Conservation (phyloP, 2,113 vertebrate species). For the Xiphias gladius region DNA sequence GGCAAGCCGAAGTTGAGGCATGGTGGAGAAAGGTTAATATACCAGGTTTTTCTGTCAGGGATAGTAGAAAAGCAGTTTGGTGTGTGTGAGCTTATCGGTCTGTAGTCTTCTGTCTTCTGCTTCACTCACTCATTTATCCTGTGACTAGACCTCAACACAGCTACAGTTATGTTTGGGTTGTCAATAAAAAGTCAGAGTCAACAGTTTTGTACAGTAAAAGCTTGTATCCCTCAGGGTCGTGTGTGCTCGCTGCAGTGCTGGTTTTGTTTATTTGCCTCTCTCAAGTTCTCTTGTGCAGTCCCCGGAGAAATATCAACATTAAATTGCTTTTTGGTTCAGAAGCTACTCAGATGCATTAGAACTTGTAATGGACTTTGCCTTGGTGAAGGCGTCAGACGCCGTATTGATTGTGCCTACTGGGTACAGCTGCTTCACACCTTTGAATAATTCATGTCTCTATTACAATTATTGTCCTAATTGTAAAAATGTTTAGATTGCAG, state of each 20-base stretch:
- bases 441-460: conserved; percentile 84
- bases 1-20: conserved; percentile 6
- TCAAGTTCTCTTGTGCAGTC: conserved; percentile 70
- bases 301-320: conserved; percentile 82
- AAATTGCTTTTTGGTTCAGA: conserved; percentile 87
- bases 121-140: conserved; percentile 35
- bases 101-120: not conserved
- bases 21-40: conserved; percentile 6
- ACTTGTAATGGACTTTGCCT: conserved; percentile 85
- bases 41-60: not conserved
- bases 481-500: conserved; percentile 79
- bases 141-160: conserved; percentile 46
- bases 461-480: conserved; percentile 83
- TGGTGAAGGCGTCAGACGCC: conserved; percentile 69
- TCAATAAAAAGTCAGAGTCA: conserved; percentile 65
- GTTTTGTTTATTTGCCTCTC: conserved; percentile 77
- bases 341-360: conserved; percentile 83
- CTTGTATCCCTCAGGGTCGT: conserved; percentile 56
- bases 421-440: conserved; percentile 75
- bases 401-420: conserved; percentile 84
- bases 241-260: conserved; percentile 54
- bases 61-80: not conserved
- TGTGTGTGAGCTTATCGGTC: conserved; percentile 2
- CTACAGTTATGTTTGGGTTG: conserved; percentile 52
- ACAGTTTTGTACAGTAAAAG: conserved; percentile 65